Conservation (phyloP, 1,140 invertebrate genomes). For the Drosophila pachea region DNA sequence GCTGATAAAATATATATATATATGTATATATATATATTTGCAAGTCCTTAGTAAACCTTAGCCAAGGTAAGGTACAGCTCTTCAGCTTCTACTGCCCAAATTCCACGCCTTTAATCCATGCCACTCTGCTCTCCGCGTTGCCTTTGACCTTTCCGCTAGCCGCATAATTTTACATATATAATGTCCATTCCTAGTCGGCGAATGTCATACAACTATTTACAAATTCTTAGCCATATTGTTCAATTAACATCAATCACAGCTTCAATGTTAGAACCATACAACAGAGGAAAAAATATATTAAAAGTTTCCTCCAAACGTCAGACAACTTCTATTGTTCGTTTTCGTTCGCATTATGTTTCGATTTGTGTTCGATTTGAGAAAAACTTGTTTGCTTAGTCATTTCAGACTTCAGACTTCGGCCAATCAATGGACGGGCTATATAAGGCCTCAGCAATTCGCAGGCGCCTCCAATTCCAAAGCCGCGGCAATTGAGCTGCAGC, state of each 20-base stretch:
- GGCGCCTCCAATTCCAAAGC: slow-evolving; percentile 4
- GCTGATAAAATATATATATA: background rate
- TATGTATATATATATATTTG: background rate
- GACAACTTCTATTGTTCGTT: slow-evolving; percentile 1
- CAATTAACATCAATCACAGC: slow-evolving; percentile 4
- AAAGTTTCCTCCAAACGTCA: slow-evolving; percentile 7
- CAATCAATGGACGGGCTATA: slow-evolving; percentile 19
- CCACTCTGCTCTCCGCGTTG: no score
- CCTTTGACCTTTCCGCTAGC: no score
- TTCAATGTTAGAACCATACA: background rate
- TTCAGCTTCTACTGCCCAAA: no score
- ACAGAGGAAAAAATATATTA: background rate
- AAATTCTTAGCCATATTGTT: background rate
- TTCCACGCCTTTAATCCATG: no score
- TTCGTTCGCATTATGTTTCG: slow-evolving; percentile 1
- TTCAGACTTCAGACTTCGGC: slow-evolving; percentile 6
- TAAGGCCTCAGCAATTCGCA: slow-evolving; percentile 11
- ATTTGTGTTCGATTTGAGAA: background rate
- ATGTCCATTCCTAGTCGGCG: background rate
- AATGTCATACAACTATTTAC: background rate
- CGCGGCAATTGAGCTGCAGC: slow-evolving; percentile 6
- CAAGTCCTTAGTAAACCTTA: no score
- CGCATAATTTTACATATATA: background rate
- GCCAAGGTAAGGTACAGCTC: no score
- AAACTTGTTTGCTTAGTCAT: slow-evolving; percentile 23